Conservation (phyloP, 2,888 invertebrate species). For the Hoplodrina blanda region DNA sequence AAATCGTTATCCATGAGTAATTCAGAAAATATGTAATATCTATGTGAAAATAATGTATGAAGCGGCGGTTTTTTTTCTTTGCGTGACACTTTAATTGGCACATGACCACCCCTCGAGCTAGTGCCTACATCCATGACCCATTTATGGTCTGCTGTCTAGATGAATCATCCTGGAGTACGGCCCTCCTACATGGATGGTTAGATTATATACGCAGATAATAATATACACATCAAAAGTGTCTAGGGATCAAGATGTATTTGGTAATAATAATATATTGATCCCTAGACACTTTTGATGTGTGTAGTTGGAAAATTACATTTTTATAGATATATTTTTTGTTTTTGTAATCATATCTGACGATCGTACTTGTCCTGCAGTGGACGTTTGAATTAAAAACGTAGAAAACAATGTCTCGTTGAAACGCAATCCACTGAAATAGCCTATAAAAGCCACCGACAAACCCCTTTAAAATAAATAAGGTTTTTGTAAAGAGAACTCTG, state of each 20-base stretch:
- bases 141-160: not conserved
- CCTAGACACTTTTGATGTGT: too few relatives aligned
- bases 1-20: not conserved
- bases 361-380: not conserved
- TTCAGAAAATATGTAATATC: not conserved
- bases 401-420: slow-evolving; percentile 44
- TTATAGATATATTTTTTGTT: not conserved
- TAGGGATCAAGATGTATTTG: too few relatives aligned
- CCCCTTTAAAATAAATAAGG: slow-evolving; percentile 68
- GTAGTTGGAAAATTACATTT: too few relatives aligned
- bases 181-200: not conserved
- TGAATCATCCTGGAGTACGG: not conserved
- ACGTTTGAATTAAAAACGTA: slow-evolving; percentile 15
- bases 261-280: too few relatives aligned
- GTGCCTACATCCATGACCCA: not conserved
- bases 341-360: slow-evolving; percentile 1
- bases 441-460: slow-evolving; percentile 70
- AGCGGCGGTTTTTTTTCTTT: not conserved
- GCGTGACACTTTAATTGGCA: not conserved
- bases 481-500: slow-evolving; percentile 57
- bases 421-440: slow-evolving; percentile 66
- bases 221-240: too few relatives aligned
- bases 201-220: too few relatives aligned
- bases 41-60: not conserved
- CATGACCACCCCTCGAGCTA: slow-evolving; percentile 1